Percentiles rank a stretch among this genome's conserved stretches.
Evolutionary conservation across 2,797 vertebrate species (phyloP).

Genomic region (Linurgus olivaceus): DNA sequence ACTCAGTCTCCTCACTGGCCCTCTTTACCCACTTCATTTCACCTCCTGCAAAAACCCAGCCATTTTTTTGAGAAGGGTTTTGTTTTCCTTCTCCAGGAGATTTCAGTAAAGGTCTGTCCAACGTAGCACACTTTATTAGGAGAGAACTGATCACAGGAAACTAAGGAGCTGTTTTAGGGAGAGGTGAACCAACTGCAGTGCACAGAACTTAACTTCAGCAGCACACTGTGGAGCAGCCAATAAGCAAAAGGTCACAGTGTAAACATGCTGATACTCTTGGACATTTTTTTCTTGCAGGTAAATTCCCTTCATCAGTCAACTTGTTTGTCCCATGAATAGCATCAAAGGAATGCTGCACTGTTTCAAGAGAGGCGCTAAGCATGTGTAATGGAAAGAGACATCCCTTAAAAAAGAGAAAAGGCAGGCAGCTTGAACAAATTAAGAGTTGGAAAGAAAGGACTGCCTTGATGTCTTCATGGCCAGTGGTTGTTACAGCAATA

Average conservation of each 20-base stretch:
- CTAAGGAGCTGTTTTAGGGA: not conserved
- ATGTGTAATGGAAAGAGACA: constrained; percentile 3
- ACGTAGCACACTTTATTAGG: not conserved
- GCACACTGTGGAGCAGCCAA: not conserved
- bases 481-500: not conserved
- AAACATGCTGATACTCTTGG: not conserved
- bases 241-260: not conserved
- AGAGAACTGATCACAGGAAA: not conserved
- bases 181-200: not conserved
- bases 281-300: not conserved
- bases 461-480: not conserved
- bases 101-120: not conserved
- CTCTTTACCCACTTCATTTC: not conserved
- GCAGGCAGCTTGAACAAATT: constrained; percentile 7
- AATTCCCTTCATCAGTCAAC: constrained; percentile 15
- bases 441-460: not conserved
- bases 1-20: not conserved
- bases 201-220: not conserved
- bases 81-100: not conserved
- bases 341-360: constrained; percentile 7
- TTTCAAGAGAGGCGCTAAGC: not conserved
- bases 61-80: not conserved
- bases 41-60: not conserved
- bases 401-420: not conserved
- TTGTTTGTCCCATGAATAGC: constrained; percentile 7